phyloP scores from a whole-genome alignment of 2,888 invertebrate genomes.

The Seira sanloemensis region DNA sequence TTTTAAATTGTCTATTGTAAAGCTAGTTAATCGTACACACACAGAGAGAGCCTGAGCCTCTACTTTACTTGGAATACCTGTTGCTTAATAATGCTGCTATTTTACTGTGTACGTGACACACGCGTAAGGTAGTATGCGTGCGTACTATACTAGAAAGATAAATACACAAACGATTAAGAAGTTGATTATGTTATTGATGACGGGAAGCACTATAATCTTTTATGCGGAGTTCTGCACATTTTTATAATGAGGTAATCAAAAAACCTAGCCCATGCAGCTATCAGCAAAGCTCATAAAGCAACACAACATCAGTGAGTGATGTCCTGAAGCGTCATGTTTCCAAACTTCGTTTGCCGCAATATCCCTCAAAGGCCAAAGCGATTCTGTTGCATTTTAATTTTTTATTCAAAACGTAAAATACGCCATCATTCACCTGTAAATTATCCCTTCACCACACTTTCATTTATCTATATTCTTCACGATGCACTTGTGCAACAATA shows the following conservation, averaged over 20 bases:
- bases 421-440: neutral
- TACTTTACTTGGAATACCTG: no score
- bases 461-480: conserved; percentile 1
- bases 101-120: neutral
- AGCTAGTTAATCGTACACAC: no score
- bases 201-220: neutral
- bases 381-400: neutral
- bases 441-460: conserved; percentile 5
- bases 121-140: neutral
- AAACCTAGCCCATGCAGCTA: no score
- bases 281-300: no score
- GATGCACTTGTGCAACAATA: conserved; percentile 14
- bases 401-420: neutral
- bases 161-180: neutral
- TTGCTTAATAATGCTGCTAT: neutral
- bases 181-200: neutral
- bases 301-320: neutral
- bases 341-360: neutral
- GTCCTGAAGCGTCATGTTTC: neutral
- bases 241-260: neutral
- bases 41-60: no score
- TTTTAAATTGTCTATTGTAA: no score
- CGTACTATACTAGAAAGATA: neutral
- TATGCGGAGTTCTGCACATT: neutral
- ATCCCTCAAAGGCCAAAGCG: conserved; percentile 1